Percentiles rank a stretch among this genome's conserved stretches.
Evolutionary conservation across 2,888 invertebrate genomes (phyloP).

Genomic region (Pristionchus fissidentatus): DNA sequence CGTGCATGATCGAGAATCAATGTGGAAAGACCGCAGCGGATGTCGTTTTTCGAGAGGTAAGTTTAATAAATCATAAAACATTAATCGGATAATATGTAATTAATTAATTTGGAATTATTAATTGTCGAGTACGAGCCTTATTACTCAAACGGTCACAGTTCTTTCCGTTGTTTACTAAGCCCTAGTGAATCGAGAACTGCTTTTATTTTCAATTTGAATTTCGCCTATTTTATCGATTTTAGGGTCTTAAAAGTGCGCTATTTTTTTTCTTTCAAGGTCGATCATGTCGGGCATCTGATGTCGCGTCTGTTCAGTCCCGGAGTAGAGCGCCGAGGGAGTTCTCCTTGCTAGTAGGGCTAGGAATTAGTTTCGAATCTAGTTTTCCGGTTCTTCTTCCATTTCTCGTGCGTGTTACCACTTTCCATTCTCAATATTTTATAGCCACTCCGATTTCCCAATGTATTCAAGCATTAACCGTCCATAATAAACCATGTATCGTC

Average conservation of each 20-base stretch:
- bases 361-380: background rate
- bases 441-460: background rate
- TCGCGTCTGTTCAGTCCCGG: constrained; percentile 46
- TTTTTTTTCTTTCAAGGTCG: constrained; percentile 29
- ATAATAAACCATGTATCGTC: background rate
- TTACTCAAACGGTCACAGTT: background rate
- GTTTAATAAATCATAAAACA: background rate
- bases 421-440: background rate
- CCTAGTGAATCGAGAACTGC: background rate
- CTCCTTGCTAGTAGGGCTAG: constrained; percentile 25
- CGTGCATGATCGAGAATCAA: constrained; percentile 45
- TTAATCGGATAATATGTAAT: too few species aligned
- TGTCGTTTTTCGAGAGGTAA: constrained; percentile 36
- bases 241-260: background rate
- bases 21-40: constrained; percentile 46
- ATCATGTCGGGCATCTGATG: constrained; percentile 47
- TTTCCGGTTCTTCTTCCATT: background rate
- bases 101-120: too few species aligned
- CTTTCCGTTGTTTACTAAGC: background rate
- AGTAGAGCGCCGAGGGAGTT: constrained; percentile 42
- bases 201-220: background rate
- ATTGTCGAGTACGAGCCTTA: too few species aligned
- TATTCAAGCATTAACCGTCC: too few species aligned
- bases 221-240: background rate
- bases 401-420: background rate